These are phyloP conservation scores for Mormyrops attenuatus DNA, from an alignment of 2,797 vertebrate genomes.

Conservation along the genomic window DNA sequence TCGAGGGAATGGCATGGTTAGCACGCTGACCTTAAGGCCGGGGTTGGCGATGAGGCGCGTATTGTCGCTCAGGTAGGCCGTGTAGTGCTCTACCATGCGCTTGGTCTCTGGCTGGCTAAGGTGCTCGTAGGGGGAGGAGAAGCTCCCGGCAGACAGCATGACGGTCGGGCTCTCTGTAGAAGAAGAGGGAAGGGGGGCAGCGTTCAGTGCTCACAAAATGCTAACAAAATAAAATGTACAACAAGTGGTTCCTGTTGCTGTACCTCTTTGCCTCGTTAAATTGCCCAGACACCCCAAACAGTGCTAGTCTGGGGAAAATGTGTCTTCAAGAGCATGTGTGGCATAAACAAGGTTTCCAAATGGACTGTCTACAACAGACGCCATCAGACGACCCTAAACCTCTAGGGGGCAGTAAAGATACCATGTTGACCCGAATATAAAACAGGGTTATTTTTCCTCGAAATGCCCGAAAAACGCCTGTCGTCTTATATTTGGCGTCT, in stretches of 20 bases:
- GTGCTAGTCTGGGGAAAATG: background rate
- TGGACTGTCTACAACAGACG: background rate
- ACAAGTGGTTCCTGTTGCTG: background rate
- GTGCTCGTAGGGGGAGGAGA: conserved; percentile 95
- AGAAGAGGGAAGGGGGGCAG: background rate
- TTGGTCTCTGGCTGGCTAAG: conserved; percentile 97
- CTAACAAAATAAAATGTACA: background rate
- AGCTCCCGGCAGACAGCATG: conserved; percentile 93
- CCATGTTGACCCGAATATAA: background rate
- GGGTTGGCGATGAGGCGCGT: conserved; percentile 96
- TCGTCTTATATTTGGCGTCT: too few relatives aligned
- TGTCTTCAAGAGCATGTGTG: background rate
- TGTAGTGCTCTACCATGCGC: conserved; percentile 99
- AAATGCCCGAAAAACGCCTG: background rate
- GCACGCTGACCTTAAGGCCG: conserved; percentile 80
- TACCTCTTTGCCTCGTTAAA: background rate
- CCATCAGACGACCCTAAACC: background rate
- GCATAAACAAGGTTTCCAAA: background rate
- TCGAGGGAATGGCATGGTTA: background rate
- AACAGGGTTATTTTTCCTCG: background rate
- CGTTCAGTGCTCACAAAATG: background rate
- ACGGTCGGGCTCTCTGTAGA: conserved; percentile 87
- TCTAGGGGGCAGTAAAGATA: background rate
- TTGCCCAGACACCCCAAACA: background rate
- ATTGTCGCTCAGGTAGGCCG: conserved; percentile 96